Percentiles rank a stretch among this genome's conserved stretches.
Conservation (phyloP, 2,888 invertebrate genomes). For the Calameuta idolon region DNA sequence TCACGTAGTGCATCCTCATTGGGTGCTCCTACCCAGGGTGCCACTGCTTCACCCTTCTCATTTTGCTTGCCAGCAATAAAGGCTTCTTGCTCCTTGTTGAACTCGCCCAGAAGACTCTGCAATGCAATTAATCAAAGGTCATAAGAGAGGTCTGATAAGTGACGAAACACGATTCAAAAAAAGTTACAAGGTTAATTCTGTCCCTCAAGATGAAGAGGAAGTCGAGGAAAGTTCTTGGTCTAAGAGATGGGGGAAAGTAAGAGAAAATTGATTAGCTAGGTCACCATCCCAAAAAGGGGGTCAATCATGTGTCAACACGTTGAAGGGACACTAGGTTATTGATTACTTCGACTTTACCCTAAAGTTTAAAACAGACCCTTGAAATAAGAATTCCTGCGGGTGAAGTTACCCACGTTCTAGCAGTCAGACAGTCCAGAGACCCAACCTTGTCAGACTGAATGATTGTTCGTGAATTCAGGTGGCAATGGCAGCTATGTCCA, state of each 20-base stretch:
- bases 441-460: too few relatives aligned
- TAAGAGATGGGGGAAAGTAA: neutral
- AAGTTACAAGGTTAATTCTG: neutral
- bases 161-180: neutral
- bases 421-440: too few relatives aligned
- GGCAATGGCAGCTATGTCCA: too few relatives aligned
- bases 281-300: neutral
- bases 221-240: neutral
- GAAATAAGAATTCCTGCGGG: neutral
- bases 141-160: neutral
- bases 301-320: neutral
- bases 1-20: slow-evolving; percentile 95
- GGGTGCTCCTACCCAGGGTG: slow-evolving; percentile 96
- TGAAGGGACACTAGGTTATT: neutral
- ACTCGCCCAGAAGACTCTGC: slow-evolving; percentile 95
- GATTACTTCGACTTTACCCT: neutral
- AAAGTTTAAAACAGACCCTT: neutral
- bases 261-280: neutral
- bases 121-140: slow-evolving; percentile 44
- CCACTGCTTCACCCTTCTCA: slow-evolving; percentile 77
- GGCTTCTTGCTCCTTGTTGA: slow-evolving; percentile 96
- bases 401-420: neutral
- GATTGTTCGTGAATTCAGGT: too few relatives aligned
- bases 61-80: slow-evolving; percentile 90
- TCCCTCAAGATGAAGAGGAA: neutral